A percentile compares a stretch with the other conserved stretches of the same genome.
These are phyloP conservation scores for Siniperca knerii DNA, from an alignment of 2,113 vertebrate genomes.

Conservation along the genomic window DNA sequence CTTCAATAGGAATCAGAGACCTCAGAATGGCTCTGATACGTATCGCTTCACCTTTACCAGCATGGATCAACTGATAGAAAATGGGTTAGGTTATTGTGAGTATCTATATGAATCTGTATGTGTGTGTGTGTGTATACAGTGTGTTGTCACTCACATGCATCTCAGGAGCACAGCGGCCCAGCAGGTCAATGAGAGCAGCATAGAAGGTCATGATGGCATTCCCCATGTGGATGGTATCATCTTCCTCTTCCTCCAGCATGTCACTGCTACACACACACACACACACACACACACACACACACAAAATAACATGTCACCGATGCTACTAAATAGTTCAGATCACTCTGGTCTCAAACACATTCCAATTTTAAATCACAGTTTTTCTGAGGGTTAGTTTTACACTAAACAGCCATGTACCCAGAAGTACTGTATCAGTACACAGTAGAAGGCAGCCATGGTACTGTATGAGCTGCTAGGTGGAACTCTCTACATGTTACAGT, in stretches of 20 bases:
- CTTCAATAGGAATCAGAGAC: slow-evolving; percentile 94
- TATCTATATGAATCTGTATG: background rate
- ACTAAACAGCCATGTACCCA: background rate
- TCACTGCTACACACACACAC: slow-evolving; percentile 82
- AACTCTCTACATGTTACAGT: too few relatives aligned
- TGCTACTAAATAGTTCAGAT: background rate
- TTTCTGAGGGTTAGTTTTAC: background rate
- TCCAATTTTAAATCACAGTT: too few relatives aligned
- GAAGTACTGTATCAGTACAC: background rate
- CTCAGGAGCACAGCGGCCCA: slow-evolving; percentile 96
- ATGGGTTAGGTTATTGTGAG: slow-evolving; percentile 7
- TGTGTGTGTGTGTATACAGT: background rate
- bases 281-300: slow-evolving; percentile 31
- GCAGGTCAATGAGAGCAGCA: slow-evolving; percentile 93
- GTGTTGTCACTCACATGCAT: slow-evolving; percentile 92
- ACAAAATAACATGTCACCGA: background rate
- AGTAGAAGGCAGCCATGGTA: background rate
- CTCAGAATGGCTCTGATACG: slow-evolving; percentile 95
- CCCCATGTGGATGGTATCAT: slow-evolving; percentile 96
- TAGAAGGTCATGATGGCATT: slow-evolving; percentile 99
- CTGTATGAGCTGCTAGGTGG: background rate
- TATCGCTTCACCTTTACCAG: slow-evolving; percentile 96
- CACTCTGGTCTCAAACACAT: background rate
- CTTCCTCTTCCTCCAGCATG: slow-evolving; percentile 89
- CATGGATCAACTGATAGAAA: slow-evolving; percentile 90